Evolutionary conservation across 2,888 invertebrate genomes (phyloP), one percentile per base, ranked within the genome.

Genomic region (Drosophila infuscata): DNA sequence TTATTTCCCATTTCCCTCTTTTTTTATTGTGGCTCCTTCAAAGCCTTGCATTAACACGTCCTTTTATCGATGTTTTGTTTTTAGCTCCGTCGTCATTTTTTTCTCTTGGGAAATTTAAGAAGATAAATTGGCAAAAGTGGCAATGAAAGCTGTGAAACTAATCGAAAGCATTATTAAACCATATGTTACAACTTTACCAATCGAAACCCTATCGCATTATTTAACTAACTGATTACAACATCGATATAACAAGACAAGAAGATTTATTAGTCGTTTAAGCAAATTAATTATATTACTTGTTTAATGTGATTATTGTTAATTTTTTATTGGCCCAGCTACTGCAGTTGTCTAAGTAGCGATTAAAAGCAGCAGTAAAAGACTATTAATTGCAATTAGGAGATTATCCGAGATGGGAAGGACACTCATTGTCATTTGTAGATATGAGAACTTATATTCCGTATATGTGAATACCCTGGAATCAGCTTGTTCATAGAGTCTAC

Each of bases 21-120:
- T 20, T 48, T 62, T 17, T 30, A n/a, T 25, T 17, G 4, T 41
- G 36, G 12, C 32, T 17, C 11, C 30, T 17, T 20, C 51, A 60
- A 68, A 64, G 61, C 60, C 30, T 56, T 58, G 54, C 66, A 67
- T 79, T 74, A 56, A 61, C 62, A 62, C 51, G 38, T 70, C 59
- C 38, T 49, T 73, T 70, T 70, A 70, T 73, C 69, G 64, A 63
- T 65, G 69, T 63, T 81, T 76, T 57, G 63, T 64, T 15, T 43
- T 20, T 58, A 15, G 38, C 7, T 51, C 17, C 36, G 17, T 3
- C 32, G 54, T n/a, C 49, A 51, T 61, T 33, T 51, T 48, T 67
- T 43, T 68, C 25, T 46, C 38, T 25, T 41, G 49, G 57, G 33
- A 59, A 53, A 36, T 57, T 74, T 63, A 70, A 51, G 46, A 66